Percentiles rank a stretch among this genome's conserved stretches.
phyloP scores from a whole-genome alignment of 2,113 vertebrate species.

The Podocnemis expansa region DNA sequence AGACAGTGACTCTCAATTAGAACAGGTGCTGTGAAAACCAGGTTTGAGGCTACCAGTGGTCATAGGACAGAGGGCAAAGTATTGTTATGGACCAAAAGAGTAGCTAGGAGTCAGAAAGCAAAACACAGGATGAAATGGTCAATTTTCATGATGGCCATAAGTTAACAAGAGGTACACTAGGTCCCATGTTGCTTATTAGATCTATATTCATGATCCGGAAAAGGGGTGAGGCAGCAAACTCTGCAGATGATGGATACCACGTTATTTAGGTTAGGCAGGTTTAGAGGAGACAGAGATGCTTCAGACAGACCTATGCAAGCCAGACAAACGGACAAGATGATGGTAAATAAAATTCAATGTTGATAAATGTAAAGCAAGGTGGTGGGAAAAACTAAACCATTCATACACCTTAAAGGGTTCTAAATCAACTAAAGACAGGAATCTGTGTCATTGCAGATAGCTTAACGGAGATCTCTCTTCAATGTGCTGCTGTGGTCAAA shows the following conservation, averaged over 20 bases:
- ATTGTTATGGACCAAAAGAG: not conserved
- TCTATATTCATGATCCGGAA: not conserved
- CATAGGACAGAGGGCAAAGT: not conserved
- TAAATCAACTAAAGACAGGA: not conserved
- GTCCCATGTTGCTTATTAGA: not conserved
- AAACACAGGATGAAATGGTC: not conserved
- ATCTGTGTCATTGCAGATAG: no score
- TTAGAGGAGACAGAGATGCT: rapidly evolving
- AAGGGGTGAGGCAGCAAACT: not conserved
- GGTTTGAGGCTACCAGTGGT: not conserved
- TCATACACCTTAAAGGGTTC: not conserved
- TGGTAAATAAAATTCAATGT: not conserved
- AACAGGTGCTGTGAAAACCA: not conserved
- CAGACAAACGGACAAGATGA: not conserved
- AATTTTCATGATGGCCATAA: not conserved
- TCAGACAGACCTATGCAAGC: not conserved
- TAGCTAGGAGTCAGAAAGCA: no score
- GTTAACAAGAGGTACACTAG: not conserved
- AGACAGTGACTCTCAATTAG: not conserved
- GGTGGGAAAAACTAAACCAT: not conserved
- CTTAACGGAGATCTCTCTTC: no score
- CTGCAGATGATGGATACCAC: not conserved
- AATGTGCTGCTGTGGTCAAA: no score
- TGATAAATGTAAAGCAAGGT: not conserved
- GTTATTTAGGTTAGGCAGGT: not conserved